phyloP scores from a whole-genome alignment of 2,888 invertebrate genomes.

The Oligia latruncula region DNA sequence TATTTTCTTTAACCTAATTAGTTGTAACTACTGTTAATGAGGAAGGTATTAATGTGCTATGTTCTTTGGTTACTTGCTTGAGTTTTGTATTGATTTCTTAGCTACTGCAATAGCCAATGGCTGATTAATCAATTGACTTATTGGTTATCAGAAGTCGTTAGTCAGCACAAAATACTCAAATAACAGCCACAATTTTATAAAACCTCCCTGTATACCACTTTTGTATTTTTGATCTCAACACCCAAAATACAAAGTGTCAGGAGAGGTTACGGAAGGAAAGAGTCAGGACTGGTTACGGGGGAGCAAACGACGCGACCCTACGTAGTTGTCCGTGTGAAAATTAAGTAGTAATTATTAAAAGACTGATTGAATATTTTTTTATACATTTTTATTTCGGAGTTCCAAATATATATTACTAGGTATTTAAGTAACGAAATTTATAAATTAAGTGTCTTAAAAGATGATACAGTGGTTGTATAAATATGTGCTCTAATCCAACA shows the following conservation, averaged over 20 bases:
- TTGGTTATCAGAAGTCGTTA: neutral
- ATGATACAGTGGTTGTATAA: neutral
- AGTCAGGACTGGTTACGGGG: too few species aligned
- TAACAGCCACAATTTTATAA: neutral
- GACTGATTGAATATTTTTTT: neutral
- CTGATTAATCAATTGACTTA: neutral
- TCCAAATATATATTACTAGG: neutral
- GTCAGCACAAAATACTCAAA: too few species aligned
- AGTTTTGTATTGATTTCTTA: neutral
- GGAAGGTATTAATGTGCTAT: neutral
- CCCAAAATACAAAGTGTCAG: neutral
- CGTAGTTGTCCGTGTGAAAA: too few species aligned
- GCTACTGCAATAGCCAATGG: neutral
- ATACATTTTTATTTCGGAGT: constrained; percentile 10
- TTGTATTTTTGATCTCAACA: neutral
- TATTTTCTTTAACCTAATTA: constrained; percentile 61
- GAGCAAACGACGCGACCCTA: too few species aligned
- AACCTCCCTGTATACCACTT: neutral
- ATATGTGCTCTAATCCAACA: neutral
- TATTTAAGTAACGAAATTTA: neutral
- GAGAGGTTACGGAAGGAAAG: too few species aligned
- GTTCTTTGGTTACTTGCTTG: neutral
- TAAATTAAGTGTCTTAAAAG: neutral
- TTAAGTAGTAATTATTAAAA: constrained; percentile 10
- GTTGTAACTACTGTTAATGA: constrained; percentile 34